Conservation (phyloP, 2,797 vertebrate species). For the Tenualosa ilisha region DNA sequence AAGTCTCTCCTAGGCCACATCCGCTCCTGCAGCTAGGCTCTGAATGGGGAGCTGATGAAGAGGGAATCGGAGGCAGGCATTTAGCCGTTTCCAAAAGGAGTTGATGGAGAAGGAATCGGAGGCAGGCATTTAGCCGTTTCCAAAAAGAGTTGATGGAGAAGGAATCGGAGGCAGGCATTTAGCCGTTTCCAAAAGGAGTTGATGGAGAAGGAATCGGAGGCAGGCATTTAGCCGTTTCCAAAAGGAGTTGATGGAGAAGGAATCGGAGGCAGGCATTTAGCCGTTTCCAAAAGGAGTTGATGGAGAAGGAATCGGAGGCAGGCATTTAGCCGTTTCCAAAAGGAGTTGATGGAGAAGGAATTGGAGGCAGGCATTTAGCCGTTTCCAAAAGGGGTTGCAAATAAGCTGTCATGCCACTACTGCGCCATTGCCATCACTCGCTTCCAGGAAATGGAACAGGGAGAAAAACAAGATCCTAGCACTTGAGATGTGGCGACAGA, state of each 20-base stretch:
- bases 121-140: conserved; percentile 12
- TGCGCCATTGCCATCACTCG: not conserved
- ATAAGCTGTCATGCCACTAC: conserved; percentile 37
- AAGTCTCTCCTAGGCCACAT: not conserved
- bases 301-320: conserved; percentile 8
- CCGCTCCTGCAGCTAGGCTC: not conserved
- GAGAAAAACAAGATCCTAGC: not conserved
- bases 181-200: not conserved
- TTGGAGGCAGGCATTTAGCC: not conserved
- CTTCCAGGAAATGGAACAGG: not conserved
- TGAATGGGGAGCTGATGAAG: conserved; percentile 25
- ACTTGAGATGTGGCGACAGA: not conserved
- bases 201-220: conserved; percentile 23
- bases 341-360: conserved; percentile 21
- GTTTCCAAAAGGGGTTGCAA: conserved; percentile 26
- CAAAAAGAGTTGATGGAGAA: not conserved
- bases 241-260: conserved; percentile 19
- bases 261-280: not conserved
- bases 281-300: conserved; percentile 25
- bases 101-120: conserved; percentile 24
- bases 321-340: conserved; percentile 20
- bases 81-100: conserved; percentile 22
- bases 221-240: conserved; percentile 17
- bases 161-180: not conserved
- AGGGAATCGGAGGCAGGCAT: not conserved